Evolutionary conservation across 2,113 vertebrate species (phyloP), one percentile per base, ranked within the genome.

Genomic region (Orientallactaga bullata): DNA sequence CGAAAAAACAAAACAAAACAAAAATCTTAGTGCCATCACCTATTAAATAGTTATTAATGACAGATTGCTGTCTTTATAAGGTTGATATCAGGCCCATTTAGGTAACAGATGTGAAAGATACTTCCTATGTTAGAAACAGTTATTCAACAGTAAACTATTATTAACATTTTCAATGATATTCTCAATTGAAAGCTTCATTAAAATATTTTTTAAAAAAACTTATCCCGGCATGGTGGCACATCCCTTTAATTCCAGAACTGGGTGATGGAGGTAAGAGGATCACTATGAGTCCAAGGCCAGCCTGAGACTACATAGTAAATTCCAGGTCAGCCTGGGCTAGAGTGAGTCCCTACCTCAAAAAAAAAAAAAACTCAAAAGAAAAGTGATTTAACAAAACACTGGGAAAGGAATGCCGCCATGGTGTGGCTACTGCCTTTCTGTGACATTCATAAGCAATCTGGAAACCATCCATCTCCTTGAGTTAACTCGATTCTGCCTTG

Each of bases 321-420:
- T 47, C 42, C 42, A 47, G 42, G 42, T 47, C 42, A 47, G 42
- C 42, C 42, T 47, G 42, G 42, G 42, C 42, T 47, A 47, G 42
- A 47, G 42, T 47, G 42, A 47, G 42, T 6, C 42, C 42, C 42
- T 47, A 47, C 42, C 42, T 47, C 42, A 47, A 47, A 47, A 47
- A 47, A 47, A 47, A 47, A 47, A 47, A 47, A 47, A 55, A 55
- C 55, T 55, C 55, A 55, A 55, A 55, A 55, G 12, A 55, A 55
- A 55, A 55, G 55, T 55, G 74, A 84, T 21, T 87, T 81, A 81
- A 94, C 91, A 82, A 78, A 74, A 90, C 96, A 95, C 74, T 82
- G 69, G 74, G 58, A 28, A 90, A 5, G 32, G 79, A 90, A 83
- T 72, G 32, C 26, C 89, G 63, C 63, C 63, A 21, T 51, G 66